Conservation (phyloP, 2,797 vertebrate genomes). For the Oreortyx pictus region DNA sequence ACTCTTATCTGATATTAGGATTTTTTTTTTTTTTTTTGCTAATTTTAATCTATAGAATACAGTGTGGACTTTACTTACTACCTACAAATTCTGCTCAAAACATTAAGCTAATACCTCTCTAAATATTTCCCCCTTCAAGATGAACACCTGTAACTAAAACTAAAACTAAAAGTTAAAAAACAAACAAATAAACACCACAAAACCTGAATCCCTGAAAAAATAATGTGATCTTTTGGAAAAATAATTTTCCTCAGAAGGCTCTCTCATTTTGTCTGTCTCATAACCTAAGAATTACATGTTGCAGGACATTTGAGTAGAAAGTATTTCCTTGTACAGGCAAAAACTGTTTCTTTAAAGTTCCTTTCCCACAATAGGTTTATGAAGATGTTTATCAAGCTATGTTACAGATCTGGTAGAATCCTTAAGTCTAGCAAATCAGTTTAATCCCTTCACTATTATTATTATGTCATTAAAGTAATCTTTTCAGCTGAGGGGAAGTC, state of each 20-base stretch:
- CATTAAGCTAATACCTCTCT: background rate
- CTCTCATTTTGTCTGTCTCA: background rate
- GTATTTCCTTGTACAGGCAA: background rate
- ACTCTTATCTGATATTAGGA: background rate
- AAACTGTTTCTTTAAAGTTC: background rate
- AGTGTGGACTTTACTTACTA: background rate
- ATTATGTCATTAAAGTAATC: background rate
- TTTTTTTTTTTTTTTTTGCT: rapidly evolving
- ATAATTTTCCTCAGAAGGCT: background rate
- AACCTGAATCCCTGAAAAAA: background rate
- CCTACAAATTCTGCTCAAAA: background rate
- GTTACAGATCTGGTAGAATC: background rate
- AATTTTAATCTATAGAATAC: background rate
- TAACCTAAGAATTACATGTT: background rate
- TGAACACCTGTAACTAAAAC: background rate
- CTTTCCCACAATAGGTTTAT: background rate
- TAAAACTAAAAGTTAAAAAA: background rate
- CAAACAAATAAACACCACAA: no score
- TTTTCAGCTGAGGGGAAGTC: background rate
- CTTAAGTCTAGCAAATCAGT: background rate
- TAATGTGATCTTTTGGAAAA: background rate
- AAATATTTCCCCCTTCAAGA: background rate
- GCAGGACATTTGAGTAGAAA: background rate
- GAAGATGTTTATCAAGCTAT: background rate
- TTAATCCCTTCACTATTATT: background rate